Evolutionary conservation across 92 coral and sea anemone genomes (phyloP), one percentile per base, ranked within the genome.

Genomic region (Zoanthus sansibaricus): DNA sequence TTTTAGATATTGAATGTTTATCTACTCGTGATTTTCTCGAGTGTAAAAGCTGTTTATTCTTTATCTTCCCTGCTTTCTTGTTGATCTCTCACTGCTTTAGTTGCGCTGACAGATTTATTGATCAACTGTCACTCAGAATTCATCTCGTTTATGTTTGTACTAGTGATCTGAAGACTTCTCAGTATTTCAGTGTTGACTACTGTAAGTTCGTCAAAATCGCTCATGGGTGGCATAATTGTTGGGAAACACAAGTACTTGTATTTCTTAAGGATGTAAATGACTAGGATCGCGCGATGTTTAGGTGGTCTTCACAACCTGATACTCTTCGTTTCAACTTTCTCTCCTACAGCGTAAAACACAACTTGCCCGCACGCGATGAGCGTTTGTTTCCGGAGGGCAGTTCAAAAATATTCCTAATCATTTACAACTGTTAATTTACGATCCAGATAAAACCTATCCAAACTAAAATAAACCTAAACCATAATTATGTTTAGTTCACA

Each of bases 321-420:
- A 80, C 37, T 55, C 45, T 61, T 21, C 59, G 55, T 45, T 6
- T 45, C 37, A 25, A 55, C 56, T 46, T 80, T 80, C 85, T 80
- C 85, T 67, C 85, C 85, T 47, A 49, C 73, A 42, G 62, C n/a
- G 85, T 58, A 45, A 80, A 71, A 66, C 85, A 68, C 72, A 80
- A 80, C 59, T 80, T 64, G 74, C 75, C 33, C 85, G 85, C 85
- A 80, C 85, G 85, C 85, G 85, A 80, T 80, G 85, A 80, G 74
- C 85, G 61, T 14, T 80, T 72, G 85, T 80, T 80, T 80, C 85
- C 85, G 85, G 85, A 79, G 85, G 74, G 21, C 85, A 64, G 75
- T 46, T 46, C 73, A n/a, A 79, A 61, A 67, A 66, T 64, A 80
- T 64, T 68, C 14, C 17, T 21, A 59, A 46, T 80, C 58, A 33